These are phyloP conservation scores for Hoplostethus atlanticus DNA, from an alignment of 2,797 vertebrate species.

Conservation along the genomic window DNA sequence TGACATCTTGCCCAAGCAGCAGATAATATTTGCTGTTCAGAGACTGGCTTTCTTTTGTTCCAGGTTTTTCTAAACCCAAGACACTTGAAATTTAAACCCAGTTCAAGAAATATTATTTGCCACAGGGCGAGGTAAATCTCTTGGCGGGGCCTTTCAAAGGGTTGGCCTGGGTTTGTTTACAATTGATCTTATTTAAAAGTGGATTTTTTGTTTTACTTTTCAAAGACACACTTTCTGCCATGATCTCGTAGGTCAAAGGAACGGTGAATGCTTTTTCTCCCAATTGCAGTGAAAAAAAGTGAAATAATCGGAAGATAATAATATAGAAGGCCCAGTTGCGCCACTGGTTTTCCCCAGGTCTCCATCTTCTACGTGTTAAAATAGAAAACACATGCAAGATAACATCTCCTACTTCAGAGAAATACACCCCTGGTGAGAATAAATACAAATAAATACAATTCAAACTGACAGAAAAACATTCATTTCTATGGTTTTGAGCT, in stretches of 20 bases:
- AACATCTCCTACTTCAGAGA: constrained; percentile 57
- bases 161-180: constrained; percentile 90
- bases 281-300: constrained; percentile 71
- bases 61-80: constrained; percentile 88
- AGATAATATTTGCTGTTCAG: constrained; percentile 89
- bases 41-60: constrained; percentile 89
- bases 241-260: constrained; percentile 85
- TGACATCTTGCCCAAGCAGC: constrained; percentile 87
- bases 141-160: constrained; percentile 88
- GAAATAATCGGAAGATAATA: constrained; percentile 81
- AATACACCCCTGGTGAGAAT: constrained; percentile 50
- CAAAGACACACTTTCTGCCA: constrained; percentile 84
- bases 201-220: constrained; percentile 87
- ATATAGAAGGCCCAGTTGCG: constrained; percentile 66
- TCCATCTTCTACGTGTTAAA: constrained; percentile 64
- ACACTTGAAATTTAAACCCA: constrained; percentile 91
- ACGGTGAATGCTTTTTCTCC: constrained; percentile 78
- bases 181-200: constrained; percentile 91
- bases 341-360: constrained; percentile 65
- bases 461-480: constrained; percentile 48
- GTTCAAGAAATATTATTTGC: constrained; percentile 90
- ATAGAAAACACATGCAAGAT: constrained; percentile 75
- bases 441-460: constrained; percentile 57
- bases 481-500: constrained; percentile 56
- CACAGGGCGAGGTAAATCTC: constrained; percentile 90